Conservation (phyloP, 2,113 vertebrate genomes). For the Suncus etruscus region DNA sequence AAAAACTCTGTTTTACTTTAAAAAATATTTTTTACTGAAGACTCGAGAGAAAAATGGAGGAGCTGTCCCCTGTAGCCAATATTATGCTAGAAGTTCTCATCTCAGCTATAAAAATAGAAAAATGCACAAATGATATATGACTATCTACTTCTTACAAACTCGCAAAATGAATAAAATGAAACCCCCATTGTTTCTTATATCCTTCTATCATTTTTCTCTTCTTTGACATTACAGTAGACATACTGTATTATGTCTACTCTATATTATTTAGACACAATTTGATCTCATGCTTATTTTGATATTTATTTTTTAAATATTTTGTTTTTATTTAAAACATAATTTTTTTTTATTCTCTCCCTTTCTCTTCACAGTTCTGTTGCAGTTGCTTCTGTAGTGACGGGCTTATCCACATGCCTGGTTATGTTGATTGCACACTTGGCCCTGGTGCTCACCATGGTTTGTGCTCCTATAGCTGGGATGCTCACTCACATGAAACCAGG, state of each 20-base stretch:
- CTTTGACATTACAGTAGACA: not conserved
- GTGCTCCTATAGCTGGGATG: no score
- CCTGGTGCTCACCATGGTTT: no score
- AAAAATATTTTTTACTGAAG: not conserved
- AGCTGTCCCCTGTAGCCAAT: accelerated
- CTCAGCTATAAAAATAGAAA: not conserved
- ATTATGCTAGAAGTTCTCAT: not conserved
- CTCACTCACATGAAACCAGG: no score
- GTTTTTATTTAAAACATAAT: no score
- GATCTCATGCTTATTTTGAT: not conserved
- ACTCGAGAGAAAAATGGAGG: not conserved
- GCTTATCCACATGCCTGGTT: no score
- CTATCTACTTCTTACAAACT: not conserved
- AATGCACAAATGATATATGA: not conserved
- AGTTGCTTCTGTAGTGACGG: no score
- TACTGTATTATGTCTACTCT: no score
- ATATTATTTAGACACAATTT: not conserved
- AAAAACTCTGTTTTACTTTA: not conserved
- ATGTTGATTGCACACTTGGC: no score
- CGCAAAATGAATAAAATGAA: not conserved
- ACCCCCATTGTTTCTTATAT: not conserved
- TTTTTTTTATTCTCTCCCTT: not conserved
- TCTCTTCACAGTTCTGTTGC: not conserved
- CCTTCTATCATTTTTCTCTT: not conserved
- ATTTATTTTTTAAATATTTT: not conserved